Conservation (phyloP, 1,140 invertebrate genomes). For the Bombus affinis region DNA sequence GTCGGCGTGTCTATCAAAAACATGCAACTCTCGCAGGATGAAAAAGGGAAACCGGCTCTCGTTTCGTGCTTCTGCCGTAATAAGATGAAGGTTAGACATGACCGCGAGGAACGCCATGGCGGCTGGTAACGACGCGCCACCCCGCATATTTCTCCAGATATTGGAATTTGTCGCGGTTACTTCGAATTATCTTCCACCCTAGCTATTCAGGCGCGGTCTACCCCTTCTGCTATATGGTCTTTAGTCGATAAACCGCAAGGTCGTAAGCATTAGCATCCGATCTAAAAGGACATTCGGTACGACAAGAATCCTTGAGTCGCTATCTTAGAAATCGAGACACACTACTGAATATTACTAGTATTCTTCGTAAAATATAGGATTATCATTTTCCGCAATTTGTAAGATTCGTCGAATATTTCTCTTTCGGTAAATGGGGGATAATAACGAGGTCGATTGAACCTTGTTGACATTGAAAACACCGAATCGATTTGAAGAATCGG, state of each 20-base stretch:
- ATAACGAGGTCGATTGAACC: slow-evolving; percentile 13
- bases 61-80: slow-evolving; percentile 68
- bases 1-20: slow-evolving; percentile 29
- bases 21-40: slow-evolving; percentile 19
- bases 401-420: neutral
- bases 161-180: slow-evolving; percentile 83
- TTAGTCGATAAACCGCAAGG: slow-evolving; percentile 73
- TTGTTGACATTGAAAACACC: slow-evolving; percentile 47
- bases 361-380: neutral
- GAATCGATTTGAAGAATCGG: slow-evolving; percentile 5
- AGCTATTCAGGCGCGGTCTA: slow-evolving; percentile 76
- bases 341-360: too few species aligned
- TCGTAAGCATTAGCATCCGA: slow-evolving; percentile 51
- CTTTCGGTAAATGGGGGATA: neutral
- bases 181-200: slow-evolving; percentile 81
- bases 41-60: slow-evolving; percentile 58
- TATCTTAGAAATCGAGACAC: neutral
- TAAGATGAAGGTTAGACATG: slow-evolving; percentile 78
- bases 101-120: slow-evolving; percentile 78
- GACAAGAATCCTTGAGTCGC: neutral
- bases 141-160: slow-evolving; percentile 81
- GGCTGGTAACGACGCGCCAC: slow-evolving; percentile 74
- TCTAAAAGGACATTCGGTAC: slow-evolving; percentile 36
- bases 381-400: neutral
- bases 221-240: slow-evolving; percentile 61